These are phyloP conservation scores for Bubo blakistoni DNA, from an alignment of 2,113 vertebrate species.

Conservation along the genomic window DNA sequence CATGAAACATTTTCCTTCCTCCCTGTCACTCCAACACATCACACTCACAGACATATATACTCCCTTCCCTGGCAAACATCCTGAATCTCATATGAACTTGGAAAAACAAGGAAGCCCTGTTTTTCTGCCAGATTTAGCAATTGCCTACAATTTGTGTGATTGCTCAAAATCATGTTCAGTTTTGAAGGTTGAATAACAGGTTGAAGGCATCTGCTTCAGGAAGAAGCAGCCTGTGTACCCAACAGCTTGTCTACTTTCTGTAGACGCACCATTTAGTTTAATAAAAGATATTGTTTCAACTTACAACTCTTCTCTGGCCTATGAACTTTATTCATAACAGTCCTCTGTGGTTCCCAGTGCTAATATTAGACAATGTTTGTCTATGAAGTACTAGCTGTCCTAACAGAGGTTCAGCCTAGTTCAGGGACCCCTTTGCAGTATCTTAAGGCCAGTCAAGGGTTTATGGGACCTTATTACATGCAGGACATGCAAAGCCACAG, in stretches of 20 bases:
- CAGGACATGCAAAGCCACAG: background rate
- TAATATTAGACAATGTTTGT: background rate
- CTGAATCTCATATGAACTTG: background rate
- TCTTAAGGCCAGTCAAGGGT: background rate
- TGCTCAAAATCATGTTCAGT: background rate
- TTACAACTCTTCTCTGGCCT: background rate
- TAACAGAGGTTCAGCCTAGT: background rate
- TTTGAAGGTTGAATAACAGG: background rate
- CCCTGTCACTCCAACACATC: background rate
- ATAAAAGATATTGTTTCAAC: background rate
- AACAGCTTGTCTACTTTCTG: background rate
- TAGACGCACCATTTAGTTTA: background rate
- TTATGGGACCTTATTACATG: background rate
- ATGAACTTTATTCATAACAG: background rate
- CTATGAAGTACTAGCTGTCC: background rate
- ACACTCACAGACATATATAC: background rate
- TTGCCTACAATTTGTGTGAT: background rate
- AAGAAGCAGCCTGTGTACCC: background rate
- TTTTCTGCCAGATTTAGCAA: conserved; percentile 29
- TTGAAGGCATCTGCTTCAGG: background rate
- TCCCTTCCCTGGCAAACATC: background rate
- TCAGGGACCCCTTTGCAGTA: background rate
- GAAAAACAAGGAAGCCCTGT: background rate
- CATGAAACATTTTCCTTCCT: background rate
- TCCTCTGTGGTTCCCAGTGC: background rate